Evolutionary conservation across 2,888 invertebrate genomes (phyloP), one percentile per base, ranked within the genome.

Genomic region (Piscicola geometra): DNA sequence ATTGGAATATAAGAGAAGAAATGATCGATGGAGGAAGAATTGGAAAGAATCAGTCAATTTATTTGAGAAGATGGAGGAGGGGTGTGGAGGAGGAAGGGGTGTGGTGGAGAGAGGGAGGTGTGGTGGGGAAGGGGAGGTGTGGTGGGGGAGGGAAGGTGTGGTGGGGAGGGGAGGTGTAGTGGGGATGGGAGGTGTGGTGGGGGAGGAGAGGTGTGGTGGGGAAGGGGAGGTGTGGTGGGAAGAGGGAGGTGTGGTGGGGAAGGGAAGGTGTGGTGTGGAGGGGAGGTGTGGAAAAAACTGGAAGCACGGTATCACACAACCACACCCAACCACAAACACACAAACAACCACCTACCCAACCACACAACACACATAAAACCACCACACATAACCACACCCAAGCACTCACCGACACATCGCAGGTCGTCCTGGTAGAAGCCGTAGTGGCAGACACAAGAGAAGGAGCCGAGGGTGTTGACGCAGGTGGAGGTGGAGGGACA

Each of bases 401-500:
- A 35, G 12, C 2, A n/a, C 71, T 9, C 47, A 71, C 71, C 71
- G 30, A 52, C 21, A 21, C 71, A 71, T 28, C 52, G 71, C 5
- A 21, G 25, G 25, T 71, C 28, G n/a, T 47, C 18, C 32, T 71
- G 47, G 52, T 30, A 72, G 76, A 36, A 77, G 30, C 73, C 73
- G 68, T 35, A 52, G 3, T 36, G 72, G 36, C 77, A 77, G 50
- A 68, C 36, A 60, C 77, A 77, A 21, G 35, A 35, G 50, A 69
- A 77, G 41, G 77, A 76, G 18, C 76, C 77, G 18, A 76, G 36
- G 9, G 67, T 67, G 47, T 77, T 77, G 36, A 41, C 32, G 64
- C 77, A 77, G 30, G 72, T 77, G 41, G 77, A 52, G 18, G 69
- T 71, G 21, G 56, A n/a, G 28, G 74, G 74, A 67, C 77, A 74